A percentile compares a stretch with the other conserved stretches of the same genome.
These are phyloP conservation scores for Antheraea pernyi DNA, from an alignment of 1,140 invertebrate species.

Conservation along the genomic window DNA sequence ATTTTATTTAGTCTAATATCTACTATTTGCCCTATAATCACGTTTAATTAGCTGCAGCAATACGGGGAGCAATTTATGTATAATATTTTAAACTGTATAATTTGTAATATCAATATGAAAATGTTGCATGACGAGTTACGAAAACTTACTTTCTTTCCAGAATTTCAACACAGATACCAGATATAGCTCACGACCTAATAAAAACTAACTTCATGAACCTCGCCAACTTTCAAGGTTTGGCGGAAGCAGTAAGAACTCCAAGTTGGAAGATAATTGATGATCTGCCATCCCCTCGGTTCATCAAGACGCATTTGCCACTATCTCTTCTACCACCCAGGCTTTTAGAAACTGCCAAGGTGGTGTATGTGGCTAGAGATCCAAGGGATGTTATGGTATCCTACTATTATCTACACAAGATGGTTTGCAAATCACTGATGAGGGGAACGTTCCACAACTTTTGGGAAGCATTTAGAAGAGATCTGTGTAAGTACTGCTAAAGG, in stretches of 20 bases:
- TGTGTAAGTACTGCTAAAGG: conserved; percentile 78
- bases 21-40: too few relatives aligned
- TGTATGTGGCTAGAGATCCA: conserved; percentile 91
- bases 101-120: background rate
- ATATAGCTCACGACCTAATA: conserved; percentile 55
- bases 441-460: conserved; percentile 87
- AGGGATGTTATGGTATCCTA: conserved; percentile 92
- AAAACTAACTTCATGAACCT: conserved; percentile 64
- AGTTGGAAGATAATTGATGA: conserved; percentile 53
- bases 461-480: conserved; percentile 86
- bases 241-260: conserved; percentile 38
- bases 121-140: background rate
- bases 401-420: conserved; percentile 87
- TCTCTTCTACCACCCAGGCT: conserved; percentile 61
- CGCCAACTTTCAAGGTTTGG: conserved; percentile 55
- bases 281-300: conserved; percentile 60
- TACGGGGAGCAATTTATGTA: too few relatives aligned
- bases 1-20: too few relatives aligned
- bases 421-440: conserved; percentile 83
- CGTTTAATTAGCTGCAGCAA: too few relatives aligned
- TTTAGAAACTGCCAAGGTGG: conserved; percentile 75
- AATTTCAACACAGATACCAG: conserved; percentile 48
- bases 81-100: too few relatives aligned
- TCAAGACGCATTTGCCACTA: conserved; percentile 67
- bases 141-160: conserved; percentile 34